Evolutionary conservation across 2,113 vertebrate genomes (phyloP).

Genomic region (Etia nguti): DNA sequence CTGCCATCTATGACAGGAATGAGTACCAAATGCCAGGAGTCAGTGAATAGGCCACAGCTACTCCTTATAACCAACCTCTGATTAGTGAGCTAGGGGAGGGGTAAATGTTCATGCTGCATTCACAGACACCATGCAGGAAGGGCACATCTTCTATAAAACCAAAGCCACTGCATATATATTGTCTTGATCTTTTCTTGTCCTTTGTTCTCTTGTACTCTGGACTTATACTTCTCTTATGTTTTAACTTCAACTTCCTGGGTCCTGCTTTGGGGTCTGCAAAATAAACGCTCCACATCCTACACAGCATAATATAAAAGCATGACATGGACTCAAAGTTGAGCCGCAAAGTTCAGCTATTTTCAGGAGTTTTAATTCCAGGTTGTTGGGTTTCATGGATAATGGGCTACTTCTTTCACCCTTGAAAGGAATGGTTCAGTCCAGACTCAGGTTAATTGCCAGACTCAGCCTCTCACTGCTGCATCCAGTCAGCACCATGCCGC

Average conservation of each 20-base stretch:
- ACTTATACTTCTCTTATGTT: neutral
- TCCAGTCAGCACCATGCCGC: neutral
- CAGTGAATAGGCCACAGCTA: neutral
- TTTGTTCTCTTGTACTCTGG: neutral
- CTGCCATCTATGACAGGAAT: neutral
- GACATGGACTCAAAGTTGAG: neutral
- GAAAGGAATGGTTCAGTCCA: neutral
- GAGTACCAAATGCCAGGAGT: neutral
- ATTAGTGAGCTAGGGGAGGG: neutral
- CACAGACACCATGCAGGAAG: too few relatives aligned
- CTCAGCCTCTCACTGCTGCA: neutral
- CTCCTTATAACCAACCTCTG: neutral
- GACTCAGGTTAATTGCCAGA: neutral
- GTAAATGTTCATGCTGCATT: neutral
- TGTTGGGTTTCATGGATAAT: neutral
- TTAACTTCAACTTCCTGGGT: neutral
- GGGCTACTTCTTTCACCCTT: neutral
- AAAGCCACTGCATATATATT: neutral
- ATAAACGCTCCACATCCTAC: neutral
- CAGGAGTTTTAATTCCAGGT: neutral
- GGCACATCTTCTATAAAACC: neutral
- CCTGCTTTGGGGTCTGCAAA: neutral
- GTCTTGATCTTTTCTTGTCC: neutral
- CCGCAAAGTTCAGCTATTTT: neutral
- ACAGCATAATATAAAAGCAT: neutral